Base-by-base conservation (phyloP, 2,113 vertebrate genomes). In the Nipponia nippon region DNA sequence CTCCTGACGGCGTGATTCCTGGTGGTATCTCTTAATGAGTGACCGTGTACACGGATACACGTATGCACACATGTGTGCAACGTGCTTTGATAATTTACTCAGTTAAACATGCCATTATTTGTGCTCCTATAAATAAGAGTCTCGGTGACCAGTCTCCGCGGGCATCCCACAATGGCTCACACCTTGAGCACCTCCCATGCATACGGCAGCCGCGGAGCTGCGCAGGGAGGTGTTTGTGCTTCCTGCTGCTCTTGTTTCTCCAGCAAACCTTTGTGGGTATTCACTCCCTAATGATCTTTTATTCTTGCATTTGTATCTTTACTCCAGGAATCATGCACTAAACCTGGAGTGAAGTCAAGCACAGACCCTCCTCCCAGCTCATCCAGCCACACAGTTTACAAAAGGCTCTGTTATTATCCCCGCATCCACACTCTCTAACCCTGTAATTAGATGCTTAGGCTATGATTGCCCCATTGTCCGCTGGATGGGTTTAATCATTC, bases 361-460 rank as follows among this genome's bases (percentile, higher is more conserved):
- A 11, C 81, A 19, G 96, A 42, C 55, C 87, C 94, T 83, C 79
- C 95, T 65, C 89, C 67, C 63, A 10, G 6, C 93, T 90, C 91
- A 29, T 47, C 67, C 95, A 53, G 83, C 92, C 90, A 22, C 71
- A 8, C 67, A 7, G 79, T 56, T 83, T 40, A 92, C 95, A 96
- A 88, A 32, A 47, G 92, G 86, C 93, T 46, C 91, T 11, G 84
- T 87, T 47, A 92, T 97, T 95, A 95, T 95, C 96, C 92, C 97
- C 5, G 12, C 89, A 81, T 69, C 96, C 94, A 61, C 65, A 49
- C 92, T 80, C 89, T 63, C 92, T 67, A 93, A 86, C 94, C 95
- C 96, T 89, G 92, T 96, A 97, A 97, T 97, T 97, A 97, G 97
- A 92, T 83, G 92, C 96, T 97, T 96, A 96, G 96, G 93, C 97